Base-by-base conservation (phyloP, 2,888 invertebrate genomes). In the Napeogenes inachia region DNA sequence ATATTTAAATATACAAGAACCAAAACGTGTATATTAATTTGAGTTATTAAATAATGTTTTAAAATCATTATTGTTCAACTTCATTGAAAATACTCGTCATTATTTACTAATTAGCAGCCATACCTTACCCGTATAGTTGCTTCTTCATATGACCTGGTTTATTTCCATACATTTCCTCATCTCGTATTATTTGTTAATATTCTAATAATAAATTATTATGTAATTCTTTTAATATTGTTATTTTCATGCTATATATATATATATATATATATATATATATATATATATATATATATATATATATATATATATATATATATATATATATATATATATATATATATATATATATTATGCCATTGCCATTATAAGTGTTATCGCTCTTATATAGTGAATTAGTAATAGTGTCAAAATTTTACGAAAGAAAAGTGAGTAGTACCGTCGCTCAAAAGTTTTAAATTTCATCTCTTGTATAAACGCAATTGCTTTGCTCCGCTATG, bases 1-100 rank as follows among this genome's bases (percentile, higher is more conserved):
- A 10, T 42, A 42, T 10, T 42, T 42, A 10, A 3, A 42, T 6
- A 10, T 42, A 12, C 3, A 42, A 42, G 5, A 10, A 10, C 30
- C 21, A 50, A 10, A 6, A 50, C 8, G 10, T 8, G 1, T 30
- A 30, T 50, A 50, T 50, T 50, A 30, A 30, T 30, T 47, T 13
- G 6, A n/a, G 21, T 47, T 50, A 30, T 30, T 30, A 50, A 30
- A 30, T 30, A 50, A 10, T 50, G 50, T 50, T 50, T 50, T 30
- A 50, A 30, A 12, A 50, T 50, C 30, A 47, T 47, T 47, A 47
- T 47, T 21, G 30, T 50, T 50, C 30, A 50, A 30, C 50, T 10
- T 50, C 50, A 50, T 50, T 50, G 50, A 50, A 50, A 50, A 50
- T 30, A 50, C 50, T 50, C 50, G 50, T 13, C 50, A 30, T 50